Evolutionary conservation across 2,797 vertebrate species (phyloP), one percentile per base, ranked within the genome.

Genomic region (Eremophila alpestris): DNA sequence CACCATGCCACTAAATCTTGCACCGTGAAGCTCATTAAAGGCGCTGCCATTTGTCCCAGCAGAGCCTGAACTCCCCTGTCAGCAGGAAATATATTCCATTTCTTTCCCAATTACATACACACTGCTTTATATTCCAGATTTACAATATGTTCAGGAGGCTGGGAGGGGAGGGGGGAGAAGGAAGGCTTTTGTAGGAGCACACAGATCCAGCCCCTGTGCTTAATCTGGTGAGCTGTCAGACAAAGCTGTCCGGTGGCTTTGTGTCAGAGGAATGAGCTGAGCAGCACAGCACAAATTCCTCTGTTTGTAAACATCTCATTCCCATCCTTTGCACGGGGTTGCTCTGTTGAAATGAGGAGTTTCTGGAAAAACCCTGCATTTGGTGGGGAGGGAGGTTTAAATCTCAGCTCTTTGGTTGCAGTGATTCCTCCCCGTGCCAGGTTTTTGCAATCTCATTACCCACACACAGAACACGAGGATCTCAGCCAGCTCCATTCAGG

Each of bases 141-240:
- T 49, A 70, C 38, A 92, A 65, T 38, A 34, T 45, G 76, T 67
- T 85, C 69, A 32, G 38, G 67, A 41, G 78, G 54, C 26, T 73
- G 89, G 67, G 56, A 56, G 13, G 5, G 12, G 23, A 14, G 41
- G 41, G 41, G 41, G 41, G 41, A 52, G 69, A 63, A 32, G 64
- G 62, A 52, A 83, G 13, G 81, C 76, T 81, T 75, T 69, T 85
- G 69, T 81, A 67, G 94, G 4, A 95, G 68, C 73, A 45, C 32
- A 22, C 56, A 91, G 69, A 84, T 74, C 67, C n/a, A 87, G 77
- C 27, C 54, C 78, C 76, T 79, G 87, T 15, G 75, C 60, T 86
- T 94, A 95, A 95, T 94, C 92, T 93, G 91, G 78, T 90, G 91
- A 94, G 88, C 93, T 71, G 58, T 71, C 91, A 93, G 56, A 92